Evolutionary conservation across 1,140 invertebrate genomes (phyloP).

Genomic region (Manduca sexta): DNA sequence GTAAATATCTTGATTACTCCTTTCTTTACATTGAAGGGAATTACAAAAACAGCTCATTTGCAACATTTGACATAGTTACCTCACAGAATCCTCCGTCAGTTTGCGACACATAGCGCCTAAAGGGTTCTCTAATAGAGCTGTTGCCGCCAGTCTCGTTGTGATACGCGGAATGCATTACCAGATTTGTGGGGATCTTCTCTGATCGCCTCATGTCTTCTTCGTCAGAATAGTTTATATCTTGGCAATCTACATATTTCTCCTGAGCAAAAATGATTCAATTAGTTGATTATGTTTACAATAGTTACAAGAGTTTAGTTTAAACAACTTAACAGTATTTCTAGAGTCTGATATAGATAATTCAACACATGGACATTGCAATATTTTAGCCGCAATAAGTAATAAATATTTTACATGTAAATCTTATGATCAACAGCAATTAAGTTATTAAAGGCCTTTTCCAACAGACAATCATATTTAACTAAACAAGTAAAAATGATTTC

Average conservation of each 20-base stretch:
- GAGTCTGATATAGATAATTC: too few relatives aligned
- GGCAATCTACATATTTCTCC: constrained; percentile 60
- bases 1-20: too few relatives aligned
- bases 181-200: constrained; percentile 41
- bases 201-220: constrained; percentile 38
- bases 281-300: too few relatives aligned
- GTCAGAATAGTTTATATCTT: constrained; percentile 50
- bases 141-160: constrained; percentile 28
- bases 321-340: too few relatives aligned
- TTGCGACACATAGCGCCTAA: constrained; percentile 4
- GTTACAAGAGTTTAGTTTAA: too few relatives aligned
- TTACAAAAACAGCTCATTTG: too few relatives aligned
- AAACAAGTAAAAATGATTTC: neutral
- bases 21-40: too few relatives aligned
- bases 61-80: constrained; percentile 26
- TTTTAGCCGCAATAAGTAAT: too few relatives aligned
- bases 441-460: neutral
- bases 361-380: too few relatives aligned
- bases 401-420: too few relatives aligned
- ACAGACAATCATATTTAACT: neutral
- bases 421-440: too few relatives aligned
- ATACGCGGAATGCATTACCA: constrained; percentile 44
- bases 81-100: constrained; percentile 53
- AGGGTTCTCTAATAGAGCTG: neutral
- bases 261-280: too few relatives aligned